Evolutionary conservation across 1,140 invertebrate genomes (phyloP), one percentile per base, ranked within the genome.

Genomic region (Musca domestica): DNA sequence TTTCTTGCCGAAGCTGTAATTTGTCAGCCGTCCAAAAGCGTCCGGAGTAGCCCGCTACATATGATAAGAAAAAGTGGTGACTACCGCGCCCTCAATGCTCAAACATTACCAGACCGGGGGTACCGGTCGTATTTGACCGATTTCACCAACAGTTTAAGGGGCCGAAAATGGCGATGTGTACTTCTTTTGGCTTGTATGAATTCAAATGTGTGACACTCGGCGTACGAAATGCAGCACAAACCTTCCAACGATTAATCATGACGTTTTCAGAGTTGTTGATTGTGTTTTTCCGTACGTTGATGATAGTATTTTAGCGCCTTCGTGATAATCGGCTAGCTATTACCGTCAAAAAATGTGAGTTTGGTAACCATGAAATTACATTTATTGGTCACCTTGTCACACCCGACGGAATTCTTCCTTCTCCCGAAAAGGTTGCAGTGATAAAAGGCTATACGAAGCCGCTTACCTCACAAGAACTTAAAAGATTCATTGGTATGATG

Each of bases 231-330:
- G 64, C 48, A 2, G 14, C 23, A 66, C 10, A 14, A 66, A 23
- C 14, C 27, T 2, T 25, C n/a, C n/a, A n/a, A n/a, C 15, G 0
- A 6, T 66, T 20, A 10, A 51, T 9, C 14, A 84, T 71, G 41
- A 76, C 15, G 73, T 85, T 1, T 72, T 85, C 2, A 7, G 73
- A 52, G 83, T 73, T 14, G 68, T 68, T 74, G 80, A 74, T n/a
- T 71, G 82, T 12, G 72, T n/a, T 76, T 83, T 77, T 66, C 54
- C 52, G 5, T 75, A 69, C 49, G 64, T 70, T 46, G 86, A 88
- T 69, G 87, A 88, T 71, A 81, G 48, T 77, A 3, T 76, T 76
- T 47, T 12, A 66, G 15, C 61, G 74, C 20, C 58, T 77, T n/a
- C 27, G 41, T 22, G 47, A 76, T 14, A 70, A 73, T 64, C 73